phyloP scores from a whole-genome alignment of 2,113 vertebrate species.

The Thymallus thymallus region DNA sequence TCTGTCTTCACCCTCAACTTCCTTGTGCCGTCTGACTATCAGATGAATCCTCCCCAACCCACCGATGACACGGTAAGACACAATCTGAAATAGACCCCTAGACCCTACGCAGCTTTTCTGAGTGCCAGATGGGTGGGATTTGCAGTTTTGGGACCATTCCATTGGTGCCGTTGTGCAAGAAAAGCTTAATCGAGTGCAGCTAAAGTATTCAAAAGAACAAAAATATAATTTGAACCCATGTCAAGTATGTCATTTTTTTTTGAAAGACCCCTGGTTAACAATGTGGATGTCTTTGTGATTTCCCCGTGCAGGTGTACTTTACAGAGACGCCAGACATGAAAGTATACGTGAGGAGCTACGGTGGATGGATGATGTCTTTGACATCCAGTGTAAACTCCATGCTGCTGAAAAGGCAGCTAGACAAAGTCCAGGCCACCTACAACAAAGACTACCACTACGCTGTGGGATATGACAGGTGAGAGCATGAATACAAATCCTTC shows the following conservation, averaged over 20 bases:
- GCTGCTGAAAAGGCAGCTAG: conserved; percentile 44
- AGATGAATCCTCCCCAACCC: conserved; percentile 58
- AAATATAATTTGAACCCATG: too few relatives aligned
- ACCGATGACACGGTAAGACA: conserved; percentile 46
- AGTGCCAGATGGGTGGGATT: background rate
- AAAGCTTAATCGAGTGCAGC: too few relatives aligned
- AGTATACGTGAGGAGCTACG: conserved; percentile 56
- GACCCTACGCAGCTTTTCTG: background rate
- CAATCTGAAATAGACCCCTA: background rate
- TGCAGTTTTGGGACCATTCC: too few relatives aligned
- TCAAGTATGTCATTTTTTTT: background rate
- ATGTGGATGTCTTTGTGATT: background rate
- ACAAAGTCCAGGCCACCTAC: conserved; percentile 46
- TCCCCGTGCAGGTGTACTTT: conserved; percentile 64
- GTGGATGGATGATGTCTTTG: conserved; percentile 48
- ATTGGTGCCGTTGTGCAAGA: too few relatives aligned
- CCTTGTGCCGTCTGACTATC: conserved; percentile 61
- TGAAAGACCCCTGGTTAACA: background rate
- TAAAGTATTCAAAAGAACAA: too few relatives aligned
- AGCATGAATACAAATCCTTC: background rate
- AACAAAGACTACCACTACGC: conserved; percentile 40
- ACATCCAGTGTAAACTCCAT: background rate
- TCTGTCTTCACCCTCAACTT: conserved; percentile 61
- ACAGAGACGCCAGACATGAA: conserved; percentile 37
- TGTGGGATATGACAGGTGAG: conserved; percentile 72